These are phyloP conservation scores for Anastrepha obliqua DNA, from an alignment of 1,140 invertebrate species.

Conservation along the genomic window DNA sequence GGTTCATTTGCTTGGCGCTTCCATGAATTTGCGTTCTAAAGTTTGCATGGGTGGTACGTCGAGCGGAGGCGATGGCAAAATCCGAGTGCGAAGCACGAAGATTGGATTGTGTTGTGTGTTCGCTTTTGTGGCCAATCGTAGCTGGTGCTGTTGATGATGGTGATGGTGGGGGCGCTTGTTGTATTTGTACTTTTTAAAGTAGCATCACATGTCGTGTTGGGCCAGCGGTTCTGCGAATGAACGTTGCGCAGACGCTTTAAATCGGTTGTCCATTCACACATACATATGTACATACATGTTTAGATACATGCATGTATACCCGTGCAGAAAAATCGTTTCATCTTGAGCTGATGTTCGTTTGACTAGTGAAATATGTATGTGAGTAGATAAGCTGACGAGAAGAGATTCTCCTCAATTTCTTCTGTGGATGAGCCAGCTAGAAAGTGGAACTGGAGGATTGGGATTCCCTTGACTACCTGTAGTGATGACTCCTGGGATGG, in stretches of 20 bases:
- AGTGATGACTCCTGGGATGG: too few species aligned
- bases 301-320: not conserved
- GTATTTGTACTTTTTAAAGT: not conserved
- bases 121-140: too few species aligned
- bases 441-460: too few species aligned
- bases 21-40: constrained; percentile 25
- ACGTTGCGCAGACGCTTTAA: not conserved
- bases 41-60: not conserved
- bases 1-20: constrained; percentile 38
- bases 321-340: not conserved
- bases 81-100: too few species aligned
- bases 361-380: too few species aligned
- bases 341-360: too few species aligned
- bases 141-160: too few species aligned
- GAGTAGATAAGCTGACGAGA: too few species aligned
- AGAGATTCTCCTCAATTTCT: too few species aligned
- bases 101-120: too few species aligned
- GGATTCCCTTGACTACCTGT: too few species aligned
- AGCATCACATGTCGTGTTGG: not conserved
- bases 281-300: not conserved
- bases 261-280: not conserved
- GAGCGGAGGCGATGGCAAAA: not conserved
- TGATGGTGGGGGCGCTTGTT: not conserved
- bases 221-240: constrained; percentile 26
- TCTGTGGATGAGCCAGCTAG: too few species aligned